phyloP scores from a whole-genome alignment of 30 jellyfish, hydroid and myxozoan species.

The Pelagia noctiluca region DNA sequence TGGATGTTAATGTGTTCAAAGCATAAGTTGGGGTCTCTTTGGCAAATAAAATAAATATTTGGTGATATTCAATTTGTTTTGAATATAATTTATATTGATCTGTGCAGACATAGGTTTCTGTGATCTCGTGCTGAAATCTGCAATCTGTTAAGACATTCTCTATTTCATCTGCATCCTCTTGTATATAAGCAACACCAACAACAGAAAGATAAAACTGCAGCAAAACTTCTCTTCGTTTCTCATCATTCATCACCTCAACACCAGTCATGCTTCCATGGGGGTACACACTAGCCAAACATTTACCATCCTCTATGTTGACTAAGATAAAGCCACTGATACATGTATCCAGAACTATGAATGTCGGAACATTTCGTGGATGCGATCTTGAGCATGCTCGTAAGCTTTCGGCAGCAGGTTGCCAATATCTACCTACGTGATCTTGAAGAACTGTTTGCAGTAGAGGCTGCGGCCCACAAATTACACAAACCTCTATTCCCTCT shows the following conservation, averaged over 20 bases:
- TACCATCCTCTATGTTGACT: constrained; percentile 78
- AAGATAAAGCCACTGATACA: constrained; percentile 74
- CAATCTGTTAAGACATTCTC: constrained; percentile 19
- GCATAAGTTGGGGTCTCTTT: constrained; percentile 88
- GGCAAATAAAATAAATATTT: constrained; percentile 77
- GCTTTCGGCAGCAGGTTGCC: constrained; percentile 76
- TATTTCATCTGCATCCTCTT: constrained; percentile 37
- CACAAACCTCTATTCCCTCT: constrained; percentile 82
- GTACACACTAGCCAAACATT: constrained; percentile 76
- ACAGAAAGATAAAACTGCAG: constrained; percentile 63
- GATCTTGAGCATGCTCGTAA: constrained; percentile 67
- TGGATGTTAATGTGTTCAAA: constrained; percentile 52
- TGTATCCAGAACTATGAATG: constrained; percentile 64
- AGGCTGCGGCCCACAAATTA: constrained; percentile 96
- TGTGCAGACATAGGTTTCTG: constrained; percentile 80
- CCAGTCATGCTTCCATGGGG: constrained; percentile 89
- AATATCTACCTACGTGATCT: constrained; percentile 65
- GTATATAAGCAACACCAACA: constrained; percentile 58
- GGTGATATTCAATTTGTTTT: constrained; percentile 62
- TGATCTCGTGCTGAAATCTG: constrained; percentile 49
- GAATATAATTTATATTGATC: constrained; percentile 82
- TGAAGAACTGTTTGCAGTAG: constrained; percentile 73
- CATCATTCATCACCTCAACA: constrained; percentile 56
- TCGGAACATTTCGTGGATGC: constrained; percentile 87
- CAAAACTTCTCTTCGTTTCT: constrained; percentile 64